Conservation (phyloP, 2,888 invertebrate species). For the Eristalis arbustorum region DNA sequence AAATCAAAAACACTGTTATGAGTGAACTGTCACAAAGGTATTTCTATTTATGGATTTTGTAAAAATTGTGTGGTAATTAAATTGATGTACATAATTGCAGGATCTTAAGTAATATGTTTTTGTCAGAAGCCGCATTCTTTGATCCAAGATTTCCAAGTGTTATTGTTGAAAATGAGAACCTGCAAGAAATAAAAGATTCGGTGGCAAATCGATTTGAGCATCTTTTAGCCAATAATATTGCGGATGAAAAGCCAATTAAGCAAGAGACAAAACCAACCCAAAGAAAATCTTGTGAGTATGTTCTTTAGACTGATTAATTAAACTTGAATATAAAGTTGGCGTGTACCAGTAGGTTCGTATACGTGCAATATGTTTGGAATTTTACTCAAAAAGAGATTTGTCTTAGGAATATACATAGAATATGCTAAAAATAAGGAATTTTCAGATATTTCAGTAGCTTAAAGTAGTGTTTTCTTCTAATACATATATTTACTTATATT, state of each 20-base stretch:
- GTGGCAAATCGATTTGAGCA: slow-evolving; percentile 66
- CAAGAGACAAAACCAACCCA: slow-evolving; percentile 8
- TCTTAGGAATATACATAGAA: too few species aligned
- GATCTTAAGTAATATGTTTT: slow-evolving; percentile 68
- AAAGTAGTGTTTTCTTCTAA: neutral
- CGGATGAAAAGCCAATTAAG: slow-evolving; percentile 47
- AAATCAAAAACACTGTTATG: slow-evolving; percentile 71
- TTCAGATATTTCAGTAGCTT: too few species aligned
- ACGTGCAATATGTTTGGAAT: too few species aligned
- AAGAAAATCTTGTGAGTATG: slow-evolving; percentile 68
- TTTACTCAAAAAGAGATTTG: too few species aligned
- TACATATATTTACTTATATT: neutral
- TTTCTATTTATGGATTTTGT: neutral
- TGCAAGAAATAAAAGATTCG: slow-evolving; percentile 53
- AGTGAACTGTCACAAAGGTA: slow-evolving; percentile 72
- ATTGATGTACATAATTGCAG: slow-evolving; percentile 56
- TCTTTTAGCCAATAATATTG: slow-evolving; percentile 30
- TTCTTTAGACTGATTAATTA: neutral
- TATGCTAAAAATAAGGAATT: too few species aligned
- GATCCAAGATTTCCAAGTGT: slow-evolving; percentile 74
- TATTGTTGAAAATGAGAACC: slow-evolving; percentile 64
- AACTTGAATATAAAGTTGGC: neutral
- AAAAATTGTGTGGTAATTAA: neutral
- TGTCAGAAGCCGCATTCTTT: slow-evolving; percentile 73
- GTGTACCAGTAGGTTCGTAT: too few species aligned